Evolutionary conservation across 2,113 vertebrate species (phyloP).

Genomic region (Mola mola): DNA sequence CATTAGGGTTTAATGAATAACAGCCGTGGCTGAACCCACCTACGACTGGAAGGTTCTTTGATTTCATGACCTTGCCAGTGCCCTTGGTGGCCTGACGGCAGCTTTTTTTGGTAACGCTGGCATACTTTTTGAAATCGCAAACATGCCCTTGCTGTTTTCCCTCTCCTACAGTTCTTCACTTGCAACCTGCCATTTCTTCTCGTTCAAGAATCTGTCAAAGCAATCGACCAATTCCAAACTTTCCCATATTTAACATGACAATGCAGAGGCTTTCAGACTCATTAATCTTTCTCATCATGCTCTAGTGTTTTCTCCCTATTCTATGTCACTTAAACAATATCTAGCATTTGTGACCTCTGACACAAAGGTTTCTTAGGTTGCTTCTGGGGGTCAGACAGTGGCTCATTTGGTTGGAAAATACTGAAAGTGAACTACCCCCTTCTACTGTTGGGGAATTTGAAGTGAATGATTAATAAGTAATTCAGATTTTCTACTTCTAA

Average conservation of each 20-base stretch:
- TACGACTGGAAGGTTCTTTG: slow-evolving; percentile 59
- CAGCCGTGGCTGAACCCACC: slow-evolving; percentile 64
- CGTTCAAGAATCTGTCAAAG: too few species aligned
- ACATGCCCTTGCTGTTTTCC: slow-evolving; percentile 21
- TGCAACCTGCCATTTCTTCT: too few species aligned
- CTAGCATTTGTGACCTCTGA: neutral
- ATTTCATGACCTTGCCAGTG: slow-evolving; percentile 54
- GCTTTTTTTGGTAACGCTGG: slow-evolving; percentile 48
- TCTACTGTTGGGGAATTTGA: neutral
- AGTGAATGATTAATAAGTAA: neutral
- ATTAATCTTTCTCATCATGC: too few species aligned
- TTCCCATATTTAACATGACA: too few species aligned
- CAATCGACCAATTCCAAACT: too few species aligned
- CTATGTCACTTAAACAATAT: too few species aligned
- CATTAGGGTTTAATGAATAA: slow-evolving; percentile 76
- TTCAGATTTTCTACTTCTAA: neutral
- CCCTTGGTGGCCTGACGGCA: slow-evolving; percentile 34
- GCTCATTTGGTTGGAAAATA: slow-evolving; percentile 32
- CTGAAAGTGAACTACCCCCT: slow-evolving; percentile 24
- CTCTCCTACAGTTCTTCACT: slow-evolving; percentile 4
- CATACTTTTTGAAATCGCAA: slow-evolving; percentile 36
- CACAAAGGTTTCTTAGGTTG: neutral
- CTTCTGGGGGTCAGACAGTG: slow-evolving; percentile 15
- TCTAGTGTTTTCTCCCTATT: too few species aligned
- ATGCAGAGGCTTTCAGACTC: too few species aligned